Conservation (phyloP, 2,888 invertebrate genomes). For the Callyntrura guangdongensis region DNA sequence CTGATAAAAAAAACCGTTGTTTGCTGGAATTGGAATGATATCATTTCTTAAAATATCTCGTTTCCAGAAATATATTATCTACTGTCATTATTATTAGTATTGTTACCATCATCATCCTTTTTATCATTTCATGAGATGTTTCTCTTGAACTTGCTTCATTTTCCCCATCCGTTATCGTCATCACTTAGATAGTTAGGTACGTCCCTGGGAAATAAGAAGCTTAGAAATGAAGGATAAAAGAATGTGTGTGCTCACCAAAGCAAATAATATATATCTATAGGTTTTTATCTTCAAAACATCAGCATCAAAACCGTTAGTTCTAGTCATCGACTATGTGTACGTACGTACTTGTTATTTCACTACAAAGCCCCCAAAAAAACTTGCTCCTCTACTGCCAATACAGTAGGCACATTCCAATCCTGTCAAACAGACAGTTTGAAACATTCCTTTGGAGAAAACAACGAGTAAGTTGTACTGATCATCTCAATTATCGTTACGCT, state of each 20-base stretch:
- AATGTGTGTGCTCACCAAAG: too few species aligned
- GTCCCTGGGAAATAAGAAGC: neutral
- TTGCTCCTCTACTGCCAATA: neutral
- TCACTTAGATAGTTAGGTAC: neutral
- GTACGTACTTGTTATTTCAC: neutral
- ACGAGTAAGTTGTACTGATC: conserved; percentile 47
- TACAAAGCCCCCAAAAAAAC: neutral
- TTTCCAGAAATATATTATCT: neutral
- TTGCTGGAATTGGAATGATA: conserved; percentile 11
- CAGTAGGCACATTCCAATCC: conserved; percentile 56
- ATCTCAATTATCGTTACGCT: conserved; percentile 57
- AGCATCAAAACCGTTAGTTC: neutral
- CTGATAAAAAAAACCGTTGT: neutral
- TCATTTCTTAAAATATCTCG: conserved; percentile 51
- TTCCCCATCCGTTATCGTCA: neutral
- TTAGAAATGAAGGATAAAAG: too few species aligned
- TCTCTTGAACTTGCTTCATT: conserved; percentile 8
- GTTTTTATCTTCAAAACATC: neutral
- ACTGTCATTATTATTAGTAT: neutral
- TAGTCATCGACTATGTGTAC: neutral
- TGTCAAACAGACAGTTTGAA: conserved; percentile 68
- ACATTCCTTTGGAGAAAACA: conserved; percentile 65
- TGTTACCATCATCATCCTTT: conserved; percentile 9
- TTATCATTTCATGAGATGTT: conserved; percentile 37
- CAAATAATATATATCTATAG: neutral